Evolutionary conservation across 2,113 vertebrate species (phyloP).

Genomic region (Pelusios castaneus): DNA sequence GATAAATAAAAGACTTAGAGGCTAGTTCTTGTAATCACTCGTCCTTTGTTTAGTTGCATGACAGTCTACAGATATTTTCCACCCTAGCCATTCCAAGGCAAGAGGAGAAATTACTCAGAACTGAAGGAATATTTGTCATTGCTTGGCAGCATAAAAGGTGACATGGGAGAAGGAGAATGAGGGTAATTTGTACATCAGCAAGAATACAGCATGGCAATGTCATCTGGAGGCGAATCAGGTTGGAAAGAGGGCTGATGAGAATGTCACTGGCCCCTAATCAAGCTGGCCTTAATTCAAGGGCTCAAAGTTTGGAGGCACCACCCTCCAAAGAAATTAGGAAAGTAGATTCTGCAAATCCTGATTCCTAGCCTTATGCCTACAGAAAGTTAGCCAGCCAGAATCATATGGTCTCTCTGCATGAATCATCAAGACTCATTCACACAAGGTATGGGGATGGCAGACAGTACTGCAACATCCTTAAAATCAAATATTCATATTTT

Average conservation of each 20-base stretch:
- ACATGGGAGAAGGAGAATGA: no score
- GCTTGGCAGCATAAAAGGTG: no score
- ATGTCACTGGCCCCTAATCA: neutral
- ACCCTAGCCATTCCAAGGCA: neutral
- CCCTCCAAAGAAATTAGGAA: neutral
- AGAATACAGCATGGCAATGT: neutral
- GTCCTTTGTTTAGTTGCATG: neutral
- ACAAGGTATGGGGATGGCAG: neutral
- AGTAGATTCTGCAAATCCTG: neutral
- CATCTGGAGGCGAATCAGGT: neutral
- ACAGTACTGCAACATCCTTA: neutral
- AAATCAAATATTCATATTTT: neutral
- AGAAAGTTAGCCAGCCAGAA: neutral
- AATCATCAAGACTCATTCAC: neutral
- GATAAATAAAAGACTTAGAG: neutral
- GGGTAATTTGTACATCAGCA: neutral
- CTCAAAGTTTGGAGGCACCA: constrained; percentile 20
- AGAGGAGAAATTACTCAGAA: neutral
- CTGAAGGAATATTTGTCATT: no score
- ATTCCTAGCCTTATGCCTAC: neutral
- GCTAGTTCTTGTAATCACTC: fast-evolving
- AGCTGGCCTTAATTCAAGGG: neutral
- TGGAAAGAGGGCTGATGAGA: neutral
- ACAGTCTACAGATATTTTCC: neutral
- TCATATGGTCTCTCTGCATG: fast-evolving